Evolutionary conservation across 2,888 invertebrate species (phyloP).

Genomic region (Alcis repandata): DNA sequence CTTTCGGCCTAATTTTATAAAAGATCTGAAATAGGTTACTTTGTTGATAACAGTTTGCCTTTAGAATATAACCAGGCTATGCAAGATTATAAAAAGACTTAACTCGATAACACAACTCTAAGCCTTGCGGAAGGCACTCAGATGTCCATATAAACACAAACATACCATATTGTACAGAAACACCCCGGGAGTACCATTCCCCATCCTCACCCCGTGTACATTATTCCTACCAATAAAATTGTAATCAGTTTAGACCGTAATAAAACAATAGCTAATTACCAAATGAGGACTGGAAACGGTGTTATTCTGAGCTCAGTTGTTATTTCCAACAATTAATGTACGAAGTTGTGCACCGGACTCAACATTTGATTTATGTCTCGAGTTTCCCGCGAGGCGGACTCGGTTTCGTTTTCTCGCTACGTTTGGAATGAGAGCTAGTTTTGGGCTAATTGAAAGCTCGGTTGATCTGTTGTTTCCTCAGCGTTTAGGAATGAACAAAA

Average conservation of each 20-base stretch:
- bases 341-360: constrained; percentile 56
- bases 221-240: background rate
- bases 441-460: constrained; percentile 14
- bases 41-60: too few relatives aligned
- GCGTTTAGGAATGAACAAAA: background rate
- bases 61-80: too few relatives aligned
- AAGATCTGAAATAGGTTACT: too few relatives aligned
- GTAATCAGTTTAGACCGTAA: constrained; percentile 28
- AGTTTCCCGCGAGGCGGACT: constrained; percentile 48
- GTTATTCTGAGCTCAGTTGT: constrained; percentile 51
- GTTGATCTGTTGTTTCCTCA: background rate
- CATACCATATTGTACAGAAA: too few relatives aligned
- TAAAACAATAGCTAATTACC: constrained; percentile 33
- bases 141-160: too few relatives aligned
- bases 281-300: constrained; percentile 37
- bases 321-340: constrained; percentile 60
- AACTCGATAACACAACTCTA: too few relatives aligned
- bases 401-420: constrained; percentile 47
- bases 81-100: too few relatives aligned
- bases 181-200: background rate
- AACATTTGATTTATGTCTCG: constrained; percentile 61
- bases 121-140: too few relatives aligned
- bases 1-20: too few relatives aligned
- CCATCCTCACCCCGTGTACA: background rate
- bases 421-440: constrained; percentile 36